Percentiles rank a stretch among this genome's conserved stretches.
Evolutionary conservation across 2,797 vertebrate species (phyloP).

Genomic region (Calcarius lapponicus): DNA sequence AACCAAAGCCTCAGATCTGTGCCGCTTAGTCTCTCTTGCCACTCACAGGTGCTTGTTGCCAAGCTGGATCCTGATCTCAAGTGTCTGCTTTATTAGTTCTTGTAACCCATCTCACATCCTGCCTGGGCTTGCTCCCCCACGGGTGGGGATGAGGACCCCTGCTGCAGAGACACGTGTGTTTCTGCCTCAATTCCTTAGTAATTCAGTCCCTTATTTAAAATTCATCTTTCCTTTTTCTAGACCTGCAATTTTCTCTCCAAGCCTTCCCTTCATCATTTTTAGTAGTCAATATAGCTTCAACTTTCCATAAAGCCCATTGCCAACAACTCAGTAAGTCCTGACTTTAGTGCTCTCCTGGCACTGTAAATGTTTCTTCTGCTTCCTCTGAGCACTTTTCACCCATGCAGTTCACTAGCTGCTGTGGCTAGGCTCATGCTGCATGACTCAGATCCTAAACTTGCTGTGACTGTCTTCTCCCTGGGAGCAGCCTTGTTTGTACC

Average conservation of each 20-base stretch:
- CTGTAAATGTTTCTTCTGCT: not conserved
- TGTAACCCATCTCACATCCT: not conserved
- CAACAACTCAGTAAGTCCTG: not conserved
- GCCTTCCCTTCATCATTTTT: not conserved
- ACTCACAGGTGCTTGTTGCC: not conserved
- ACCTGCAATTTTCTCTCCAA: not conserved
- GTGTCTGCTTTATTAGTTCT: not conserved
- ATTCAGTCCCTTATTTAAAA: not conserved
- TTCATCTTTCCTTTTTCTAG: not conserved
- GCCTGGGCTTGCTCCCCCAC: not conserved
- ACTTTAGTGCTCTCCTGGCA: not conserved
- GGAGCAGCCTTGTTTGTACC: not conserved
- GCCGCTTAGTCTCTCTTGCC: not conserved
- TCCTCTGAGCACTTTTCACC: not conserved
- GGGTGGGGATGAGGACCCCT: not conserved
- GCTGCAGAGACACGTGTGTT: accelerated
- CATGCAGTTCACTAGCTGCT: not conserved
- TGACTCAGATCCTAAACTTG: not conserved
- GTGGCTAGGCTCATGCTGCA: not conserved
- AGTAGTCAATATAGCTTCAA: not conserved
- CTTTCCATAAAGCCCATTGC: not conserved
- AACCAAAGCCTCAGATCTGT: not conserved
- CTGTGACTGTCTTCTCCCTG: not conserved
- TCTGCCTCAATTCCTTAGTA: not conserved
- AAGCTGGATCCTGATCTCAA: not conserved